Evolutionary conservation across 2,113 vertebrate species (phyloP).

Genomic region (Bufo bufo): DNA sequence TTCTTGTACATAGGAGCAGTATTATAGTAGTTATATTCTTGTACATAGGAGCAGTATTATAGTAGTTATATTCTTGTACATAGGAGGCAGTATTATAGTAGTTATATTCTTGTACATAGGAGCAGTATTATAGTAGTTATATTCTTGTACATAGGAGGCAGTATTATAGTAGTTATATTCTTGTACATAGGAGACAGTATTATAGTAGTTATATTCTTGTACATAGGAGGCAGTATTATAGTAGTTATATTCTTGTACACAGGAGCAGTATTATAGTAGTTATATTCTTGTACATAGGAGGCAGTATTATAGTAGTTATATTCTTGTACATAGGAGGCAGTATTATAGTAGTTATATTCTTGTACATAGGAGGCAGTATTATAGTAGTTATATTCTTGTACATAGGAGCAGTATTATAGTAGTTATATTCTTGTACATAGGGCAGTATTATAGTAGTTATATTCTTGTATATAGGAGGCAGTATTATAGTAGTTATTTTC

Average conservation of each 20-base stretch:
- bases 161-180: conserved; percentile 20
- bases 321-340: neutral
- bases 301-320: neutral
- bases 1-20: neutral
- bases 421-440: neutral
- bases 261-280: conserved; percentile 5
- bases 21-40: conserved; percentile 1
- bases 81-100: conserved; percentile 9
- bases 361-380: neutral
- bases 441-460: conserved; percentile 2
- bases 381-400: conserved; percentile 5
- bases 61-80: conserved; percentile 13
- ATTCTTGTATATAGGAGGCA: no score
- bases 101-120: neutral
- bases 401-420: neutral
- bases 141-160: neutral
- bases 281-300: conserved; percentile 1
- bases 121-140: neutral
- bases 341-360: conserved; percentile 4
- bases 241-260: conserved; percentile 11
- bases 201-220: conserved; percentile 15
- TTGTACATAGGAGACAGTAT: neutral
- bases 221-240: neutral
- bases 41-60: neutral
- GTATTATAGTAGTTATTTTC: no score